Evolutionary conservation across 2,113 vertebrate species (phyloP).

Genomic region (Globicephala melas): DNA sequence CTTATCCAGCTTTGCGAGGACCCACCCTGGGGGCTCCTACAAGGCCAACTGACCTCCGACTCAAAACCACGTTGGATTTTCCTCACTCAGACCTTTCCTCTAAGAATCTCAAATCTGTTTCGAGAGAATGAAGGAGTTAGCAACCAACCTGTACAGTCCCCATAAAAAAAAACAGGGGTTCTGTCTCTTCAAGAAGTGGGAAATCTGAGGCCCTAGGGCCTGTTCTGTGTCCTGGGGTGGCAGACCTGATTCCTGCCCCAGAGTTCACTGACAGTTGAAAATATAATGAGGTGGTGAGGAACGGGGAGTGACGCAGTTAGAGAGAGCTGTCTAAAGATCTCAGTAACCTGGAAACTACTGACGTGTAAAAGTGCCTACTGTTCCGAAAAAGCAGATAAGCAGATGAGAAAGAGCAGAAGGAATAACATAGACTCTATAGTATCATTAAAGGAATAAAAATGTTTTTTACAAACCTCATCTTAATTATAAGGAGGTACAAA

Average conservation of each 20-base stretch:
- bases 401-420: background rate
- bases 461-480: background rate
- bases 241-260: background rate
- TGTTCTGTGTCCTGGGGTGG: background rate
- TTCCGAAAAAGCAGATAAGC: background rate
- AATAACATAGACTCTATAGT: background rate
- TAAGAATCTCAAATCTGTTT: background rate
- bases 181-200: background rate
- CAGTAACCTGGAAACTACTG: fast-evolving
- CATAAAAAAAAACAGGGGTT: background rate
- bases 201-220: background rate
- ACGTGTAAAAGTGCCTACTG: background rate
- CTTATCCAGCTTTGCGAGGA: background rate
- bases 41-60: background rate
- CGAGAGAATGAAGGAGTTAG: background rate
- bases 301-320: background rate
- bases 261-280: background rate
- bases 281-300: background rate
- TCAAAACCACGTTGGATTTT: background rate
- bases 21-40: background rate
- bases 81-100: background rate
- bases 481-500: conserved; percentile 43
- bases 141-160: background rate
- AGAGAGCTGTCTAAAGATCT: background rate
- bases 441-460: background rate